Percentiles rank a stretch among this genome's conserved stretches.
Conservation (phyloP, 2,888 invertebrate genomes). For the Cetonia aurata region DNA sequence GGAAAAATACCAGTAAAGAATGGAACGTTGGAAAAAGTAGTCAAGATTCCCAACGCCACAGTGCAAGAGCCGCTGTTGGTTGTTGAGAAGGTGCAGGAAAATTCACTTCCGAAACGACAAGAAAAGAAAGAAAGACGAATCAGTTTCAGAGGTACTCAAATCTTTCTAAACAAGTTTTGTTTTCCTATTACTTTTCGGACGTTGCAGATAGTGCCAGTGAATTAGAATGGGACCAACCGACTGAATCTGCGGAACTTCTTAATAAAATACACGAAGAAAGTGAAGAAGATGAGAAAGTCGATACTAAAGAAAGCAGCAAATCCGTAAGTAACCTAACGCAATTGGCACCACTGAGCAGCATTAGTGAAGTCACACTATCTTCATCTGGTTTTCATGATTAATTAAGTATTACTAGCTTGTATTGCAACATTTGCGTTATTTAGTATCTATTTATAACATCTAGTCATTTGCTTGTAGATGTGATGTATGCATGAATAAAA, state of each 20-base stretch:
- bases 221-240: constrained; percentile 71
- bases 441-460: constrained; percentile 20
- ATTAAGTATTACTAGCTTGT: constrained; percentile 4
- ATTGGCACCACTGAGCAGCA: constrained; percentile 69
- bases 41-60: constrained; percentile 60
- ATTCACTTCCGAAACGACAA: constrained; percentile 40
- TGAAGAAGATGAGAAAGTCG: constrained; percentile 58
- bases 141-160: constrained; percentile 71
- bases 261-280: constrained; percentile 62
- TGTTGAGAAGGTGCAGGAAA: constrained; percentile 54
- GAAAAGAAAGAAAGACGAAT: constrained; percentile 59
- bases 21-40: constrained; percentile 57
- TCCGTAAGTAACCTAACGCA: constrained; percentile 67
- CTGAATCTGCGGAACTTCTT: constrained; percentile 66
- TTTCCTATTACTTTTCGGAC: not conserved
- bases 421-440: constrained; percentile 22
- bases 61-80: constrained; percentile 16
- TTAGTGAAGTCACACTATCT: constrained; percentile 68
- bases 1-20: constrained; percentile 61
- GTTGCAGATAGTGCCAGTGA: constrained; percentile 69
- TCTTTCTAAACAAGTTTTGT: constrained; percentile 6
- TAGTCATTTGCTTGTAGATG: constrained; percentile 31
- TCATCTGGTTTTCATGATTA: constrained; percentile 27
- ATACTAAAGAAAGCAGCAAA: constrained; percentile 54
- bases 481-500: constrained; percentile 22